These are phyloP conservation scores for Heteromyza rotundicornis DNA, from an alignment of 2,888 invertebrate genomes.

Conservation along the genomic window DNA sequence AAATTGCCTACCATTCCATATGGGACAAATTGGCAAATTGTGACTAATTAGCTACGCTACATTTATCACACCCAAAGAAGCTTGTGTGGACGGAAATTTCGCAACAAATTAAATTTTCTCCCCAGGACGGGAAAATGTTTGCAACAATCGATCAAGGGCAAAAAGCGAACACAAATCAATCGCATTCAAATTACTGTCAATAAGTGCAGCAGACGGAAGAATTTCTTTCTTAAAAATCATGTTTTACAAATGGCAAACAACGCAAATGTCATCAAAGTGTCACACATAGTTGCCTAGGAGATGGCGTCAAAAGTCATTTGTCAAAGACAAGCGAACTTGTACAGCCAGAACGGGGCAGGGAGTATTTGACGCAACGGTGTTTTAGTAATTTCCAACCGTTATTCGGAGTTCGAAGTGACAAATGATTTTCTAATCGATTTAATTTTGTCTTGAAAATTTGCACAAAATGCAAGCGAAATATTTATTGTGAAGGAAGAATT, in stretches of 20 bases:
- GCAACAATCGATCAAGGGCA: background rate
- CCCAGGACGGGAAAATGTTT: background rate
- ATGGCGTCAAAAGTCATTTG: constrained; percentile 8
- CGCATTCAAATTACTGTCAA: constrained; percentile 38
- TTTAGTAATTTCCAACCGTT: background rate
- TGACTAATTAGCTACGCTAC: constrained; percentile 20
- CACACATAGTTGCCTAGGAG: background rate
- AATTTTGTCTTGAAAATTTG: background rate
- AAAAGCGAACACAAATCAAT: constrained; percentile 28
- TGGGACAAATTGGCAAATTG: background rate
- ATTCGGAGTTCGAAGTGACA: background rate
- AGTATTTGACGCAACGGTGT: background rate
- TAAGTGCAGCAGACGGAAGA: constrained; percentile 6
- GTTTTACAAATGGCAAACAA: constrained; percentile 7
- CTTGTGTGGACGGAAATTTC: constrained; percentile 1
- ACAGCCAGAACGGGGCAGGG: background rate
- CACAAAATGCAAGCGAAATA: too few species aligned
- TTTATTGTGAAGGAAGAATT: too few species aligned
- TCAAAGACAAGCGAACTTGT: background rate
- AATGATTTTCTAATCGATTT: background rate
- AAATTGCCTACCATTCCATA: background rate
- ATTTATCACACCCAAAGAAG: constrained; percentile 29
- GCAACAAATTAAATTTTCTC: constrained; percentile 27
- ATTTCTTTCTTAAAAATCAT: constrained; percentile 9
- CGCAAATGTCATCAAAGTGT: constrained; percentile 4